These are phyloP conservation scores for Plotosus lineatus DNA, from an alignment of 2,113 vertebrate genomes.

Conservation along the genomic window DNA sequence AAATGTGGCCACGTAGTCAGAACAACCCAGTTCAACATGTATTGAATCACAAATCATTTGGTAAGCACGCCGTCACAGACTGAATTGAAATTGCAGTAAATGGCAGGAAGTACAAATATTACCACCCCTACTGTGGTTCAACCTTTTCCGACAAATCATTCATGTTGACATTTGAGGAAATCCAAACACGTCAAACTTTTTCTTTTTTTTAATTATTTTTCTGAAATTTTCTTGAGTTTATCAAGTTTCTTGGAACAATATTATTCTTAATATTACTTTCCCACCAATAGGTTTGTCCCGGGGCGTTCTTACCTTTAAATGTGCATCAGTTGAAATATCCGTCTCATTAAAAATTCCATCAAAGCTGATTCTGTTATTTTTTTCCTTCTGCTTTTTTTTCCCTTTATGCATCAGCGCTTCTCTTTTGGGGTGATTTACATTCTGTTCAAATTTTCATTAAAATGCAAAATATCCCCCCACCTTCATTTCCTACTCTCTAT, in stretches of 20 bases:
- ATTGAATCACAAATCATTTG: not conserved
- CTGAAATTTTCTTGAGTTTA: not conserved
- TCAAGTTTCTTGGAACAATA: not conserved
- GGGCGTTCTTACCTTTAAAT: conserved; percentile 15
- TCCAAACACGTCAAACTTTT: not conserved
- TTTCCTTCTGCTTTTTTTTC: conserved; percentile 32
- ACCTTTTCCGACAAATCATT: not conserved
- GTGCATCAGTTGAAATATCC: conserved; percentile 35
- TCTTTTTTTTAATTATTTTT: not conserved
- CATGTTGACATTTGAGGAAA: not conserved
- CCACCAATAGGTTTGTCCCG: conserved; percentile 26
- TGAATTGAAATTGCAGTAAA: not conserved
- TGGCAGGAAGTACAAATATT: not conserved
- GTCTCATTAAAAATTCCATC: conserved; percentile 62
- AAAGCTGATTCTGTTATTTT: conserved; percentile 52
- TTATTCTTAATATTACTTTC: not conserved
- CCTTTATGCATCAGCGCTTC: conserved; percentile 44
- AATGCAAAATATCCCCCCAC: conserved; percentile 63
- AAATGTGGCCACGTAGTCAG: not conserved
- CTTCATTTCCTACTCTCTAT: conserved; percentile 13
- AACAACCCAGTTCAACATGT: not conserved
- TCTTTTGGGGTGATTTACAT: conserved; percentile 61
- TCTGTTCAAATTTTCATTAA: conserved; percentile 69
- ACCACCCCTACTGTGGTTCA: not conserved
- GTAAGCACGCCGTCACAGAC: not conserved